These are phyloP conservation scores for Melanotaenia nigrans DNA, from an alignment of 2,797 vertebrate species.

Conservation along the genomic window DNA sequence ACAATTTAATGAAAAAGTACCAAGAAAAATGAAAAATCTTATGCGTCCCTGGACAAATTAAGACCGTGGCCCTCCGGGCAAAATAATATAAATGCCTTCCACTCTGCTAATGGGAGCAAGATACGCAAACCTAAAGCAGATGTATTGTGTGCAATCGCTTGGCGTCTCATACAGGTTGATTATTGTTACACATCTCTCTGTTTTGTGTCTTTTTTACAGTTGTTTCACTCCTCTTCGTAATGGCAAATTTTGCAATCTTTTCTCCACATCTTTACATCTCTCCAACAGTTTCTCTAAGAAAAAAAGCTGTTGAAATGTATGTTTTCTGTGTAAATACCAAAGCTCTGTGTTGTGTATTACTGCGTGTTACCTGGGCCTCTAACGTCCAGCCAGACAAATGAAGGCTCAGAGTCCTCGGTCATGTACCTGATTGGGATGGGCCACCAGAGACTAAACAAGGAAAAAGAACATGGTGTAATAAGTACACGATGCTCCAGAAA, in stretches of 20 bases:
- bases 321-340: background rate
- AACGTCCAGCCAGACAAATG: background rate
- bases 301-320: background rate
- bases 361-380: conserved; percentile 9
- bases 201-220: background rate
- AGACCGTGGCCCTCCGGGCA: background rate
- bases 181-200: fast-evolving
- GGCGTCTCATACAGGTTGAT: background rate
- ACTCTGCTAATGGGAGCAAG: background rate
- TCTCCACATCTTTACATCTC: background rate
- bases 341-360: background rate
- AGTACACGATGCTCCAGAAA: background rate
- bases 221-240: background rate
- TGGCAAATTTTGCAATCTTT: background rate
- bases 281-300: background rate
- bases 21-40: background rate
- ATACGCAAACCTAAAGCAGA: conserved; percentile 1
- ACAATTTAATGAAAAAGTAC: background rate
- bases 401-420: background rate
- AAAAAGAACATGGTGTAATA: background rate
- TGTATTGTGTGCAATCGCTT: background rate
- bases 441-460: conserved; percentile 3
- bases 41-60: background rate
- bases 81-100: background rate
- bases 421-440: background rate